Evolutionary conservation across 2,113 vertebrate species (phyloP).

Genomic region (Ceyx cyanopectus): DNA sequence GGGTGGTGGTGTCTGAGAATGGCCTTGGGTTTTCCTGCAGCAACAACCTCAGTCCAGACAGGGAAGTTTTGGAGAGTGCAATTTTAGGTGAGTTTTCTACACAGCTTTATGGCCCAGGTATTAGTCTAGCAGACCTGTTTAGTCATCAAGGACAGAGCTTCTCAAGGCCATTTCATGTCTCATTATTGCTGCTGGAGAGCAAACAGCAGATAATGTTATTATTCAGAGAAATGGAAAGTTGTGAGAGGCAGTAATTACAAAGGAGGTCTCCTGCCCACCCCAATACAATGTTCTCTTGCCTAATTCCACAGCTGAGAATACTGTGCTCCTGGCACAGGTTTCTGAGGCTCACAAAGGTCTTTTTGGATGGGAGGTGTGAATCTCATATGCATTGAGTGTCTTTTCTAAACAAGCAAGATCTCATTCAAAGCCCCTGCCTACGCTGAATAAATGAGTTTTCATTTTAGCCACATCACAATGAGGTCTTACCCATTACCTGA

Average conservation of each 20-base stretch:
- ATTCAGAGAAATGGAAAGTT: not conserved
- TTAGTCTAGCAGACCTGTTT: not conserved
- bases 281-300: not conserved
- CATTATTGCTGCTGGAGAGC: not conserved
- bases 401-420: not conserved
- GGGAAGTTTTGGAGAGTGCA: not conserved
- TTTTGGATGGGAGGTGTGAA: not conserved
- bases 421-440: not conserved
- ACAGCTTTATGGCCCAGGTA: not conserved
- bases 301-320: not conserved
- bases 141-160: not conserved
- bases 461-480: not conserved
- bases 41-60: not conserved
- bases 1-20: rapidly evolving
- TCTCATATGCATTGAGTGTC: not conserved
- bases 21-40: not conserved
- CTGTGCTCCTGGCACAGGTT: not conserved
- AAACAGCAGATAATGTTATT: not conserved
- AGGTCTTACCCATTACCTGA: not conserved
- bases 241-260: not conserved
- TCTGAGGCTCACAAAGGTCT: not conserved
- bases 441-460: not conserved
- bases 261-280: not conserved
- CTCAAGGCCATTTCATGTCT: not conserved
- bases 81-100: not conserved